Conservation (phyloP, 2,888 invertebrate species). For the Brachyopa scutellaris region DNA sequence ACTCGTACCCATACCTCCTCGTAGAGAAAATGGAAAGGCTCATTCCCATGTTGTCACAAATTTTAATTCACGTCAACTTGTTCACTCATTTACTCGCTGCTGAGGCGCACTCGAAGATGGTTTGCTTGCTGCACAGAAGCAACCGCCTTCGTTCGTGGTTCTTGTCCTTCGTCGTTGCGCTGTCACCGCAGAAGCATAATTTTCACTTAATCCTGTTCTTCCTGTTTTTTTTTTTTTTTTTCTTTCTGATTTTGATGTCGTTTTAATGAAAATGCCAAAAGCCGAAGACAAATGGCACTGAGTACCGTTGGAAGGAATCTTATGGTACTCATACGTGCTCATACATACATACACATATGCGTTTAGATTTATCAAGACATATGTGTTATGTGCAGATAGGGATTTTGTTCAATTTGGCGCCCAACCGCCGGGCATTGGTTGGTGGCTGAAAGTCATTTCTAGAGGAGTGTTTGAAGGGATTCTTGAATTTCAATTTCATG, state of each 20-base stretch:
- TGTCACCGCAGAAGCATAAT: constrained; percentile 68
- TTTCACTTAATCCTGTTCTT: constrained; percentile 66
- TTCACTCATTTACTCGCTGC: constrained; percentile 30
- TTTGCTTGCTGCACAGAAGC: not conserved
- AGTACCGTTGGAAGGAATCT: no score
- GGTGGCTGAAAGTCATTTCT: constrained; percentile 49
- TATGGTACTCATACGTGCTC: no score
- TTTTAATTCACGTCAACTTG: constrained; percentile 64
- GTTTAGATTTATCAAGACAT: no score
- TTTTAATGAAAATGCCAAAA: constrained; percentile 72
- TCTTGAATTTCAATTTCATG: constrained; percentile 51
- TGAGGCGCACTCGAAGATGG: constrained; percentile 27
- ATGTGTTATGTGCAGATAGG: not conserved
- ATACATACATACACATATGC: no score
- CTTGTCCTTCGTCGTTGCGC: constrained; percentile 58
- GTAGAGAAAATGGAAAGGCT: constrained; percentile 4
- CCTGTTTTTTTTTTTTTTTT: constrained; percentile 2
- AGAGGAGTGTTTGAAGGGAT: constrained; percentile 3
- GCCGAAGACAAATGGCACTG: constrained; percentile 55
- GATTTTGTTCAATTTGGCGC: constrained; percentile 34
- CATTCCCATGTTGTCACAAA: constrained; percentile 58
- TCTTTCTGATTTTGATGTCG: constrained; percentile 59
- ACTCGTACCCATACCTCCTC: not conserved
- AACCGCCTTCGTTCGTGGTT: constrained; percentile 9
- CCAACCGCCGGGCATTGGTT: constrained; percentile 54